A percentile compares a stretch with the other conserved stretches of the same genome.
phyloP scores from a whole-genome alignment of 2,797 vertebrate genomes.

The Hoplostethus atlanticus region DNA sequence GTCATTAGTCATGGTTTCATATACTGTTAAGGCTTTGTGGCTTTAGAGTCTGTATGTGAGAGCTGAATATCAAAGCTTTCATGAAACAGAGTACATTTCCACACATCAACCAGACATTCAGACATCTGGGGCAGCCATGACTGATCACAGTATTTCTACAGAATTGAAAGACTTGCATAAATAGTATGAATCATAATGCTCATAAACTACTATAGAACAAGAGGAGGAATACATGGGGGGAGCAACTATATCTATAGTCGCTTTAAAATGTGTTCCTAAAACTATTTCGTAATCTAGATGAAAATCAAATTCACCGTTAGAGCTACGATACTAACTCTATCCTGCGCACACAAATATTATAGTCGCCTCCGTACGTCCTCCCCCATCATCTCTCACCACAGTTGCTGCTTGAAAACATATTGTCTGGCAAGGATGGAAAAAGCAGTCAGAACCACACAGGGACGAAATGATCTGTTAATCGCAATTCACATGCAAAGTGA shows the following conservation, averaged over 20 bases:
- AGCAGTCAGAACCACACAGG: constrained; percentile 27
- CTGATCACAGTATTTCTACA: constrained; percentile 7
- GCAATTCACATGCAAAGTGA: constrained; percentile 6
- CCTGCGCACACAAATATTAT: constrained; percentile 2
- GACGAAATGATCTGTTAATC: constrained; percentile 34
- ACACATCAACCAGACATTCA: constrained; percentile 52
- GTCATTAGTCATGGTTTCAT: constrained; percentile 87
- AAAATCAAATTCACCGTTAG: not conserved
- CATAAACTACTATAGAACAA: not conserved
- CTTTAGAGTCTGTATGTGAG: constrained; percentile 69
- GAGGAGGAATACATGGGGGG: too few species aligned
- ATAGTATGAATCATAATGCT: not conserved
- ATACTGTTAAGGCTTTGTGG: constrained; percentile 80
- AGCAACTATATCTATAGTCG: too few species aligned
- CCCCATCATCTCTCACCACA: constrained; percentile 38
- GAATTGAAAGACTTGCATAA: not conserved
- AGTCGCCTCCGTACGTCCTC: not conserved
- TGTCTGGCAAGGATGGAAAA: constrained; percentile 30
- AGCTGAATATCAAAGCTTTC: constrained; percentile 77
- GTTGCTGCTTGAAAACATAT: constrained; percentile 17
- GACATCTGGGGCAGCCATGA: constrained; percentile 27
- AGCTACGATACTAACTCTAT: not conserved
- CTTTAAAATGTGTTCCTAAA: not conserved
- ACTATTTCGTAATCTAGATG: not conserved
- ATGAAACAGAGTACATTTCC: constrained; percentile 65